phyloP scores from a whole-genome alignment of 2,888 invertebrate genomes.

The Aethes cnicana region DNA sequence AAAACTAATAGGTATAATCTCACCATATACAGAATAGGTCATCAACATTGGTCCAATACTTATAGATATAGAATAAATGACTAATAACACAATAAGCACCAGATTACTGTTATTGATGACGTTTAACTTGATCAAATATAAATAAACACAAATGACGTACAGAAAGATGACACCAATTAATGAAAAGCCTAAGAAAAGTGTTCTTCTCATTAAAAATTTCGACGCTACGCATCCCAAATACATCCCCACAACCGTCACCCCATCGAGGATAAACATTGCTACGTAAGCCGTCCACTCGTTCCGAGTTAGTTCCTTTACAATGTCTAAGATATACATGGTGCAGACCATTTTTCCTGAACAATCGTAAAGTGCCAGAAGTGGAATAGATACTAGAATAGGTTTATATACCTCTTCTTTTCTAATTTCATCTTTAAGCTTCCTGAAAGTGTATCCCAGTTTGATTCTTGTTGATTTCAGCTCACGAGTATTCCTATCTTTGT shows the following conservation, averaged over 20 bases:
- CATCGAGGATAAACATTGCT: constrained; percentile 47
- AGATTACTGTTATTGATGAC: constrained; percentile 48
- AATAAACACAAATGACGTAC: constrained; percentile 52
- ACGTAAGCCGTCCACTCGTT: constrained; percentile 38
- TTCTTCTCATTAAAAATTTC: constrained; percentile 31
- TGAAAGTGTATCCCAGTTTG: too few species aligned
- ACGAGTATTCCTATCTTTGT: constrained; percentile 34
- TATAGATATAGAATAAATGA: constrained; percentile 54
- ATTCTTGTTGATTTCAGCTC: too few species aligned
- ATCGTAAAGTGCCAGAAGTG: constrained; percentile 36
- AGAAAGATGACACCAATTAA: constrained; percentile 50
- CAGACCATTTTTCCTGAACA: constrained; percentile 41
- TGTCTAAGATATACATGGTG: constrained; percentile 39
- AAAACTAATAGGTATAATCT: constrained; percentile 53
- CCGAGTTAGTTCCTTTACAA: constrained; percentile 25
- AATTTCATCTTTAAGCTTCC: background rate
- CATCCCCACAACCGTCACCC: constrained; percentile 50
- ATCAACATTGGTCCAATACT: constrained; percentile 62
- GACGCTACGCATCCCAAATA: constrained; percentile 55
- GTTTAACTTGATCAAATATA: constrained; percentile 47
- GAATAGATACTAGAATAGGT: constrained; percentile 42
- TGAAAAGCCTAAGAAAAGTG: constrained; percentile 48
- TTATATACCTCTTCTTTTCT: constrained; percentile 41
- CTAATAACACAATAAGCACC: constrained; percentile 48
- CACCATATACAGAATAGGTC: constrained; percentile 52